Percentiles rank a stretch among this genome's conserved stretches.
phyloP scores from a whole-genome alignment of 2,888 invertebrate species.

The Mythimna lalbum region DNA sequence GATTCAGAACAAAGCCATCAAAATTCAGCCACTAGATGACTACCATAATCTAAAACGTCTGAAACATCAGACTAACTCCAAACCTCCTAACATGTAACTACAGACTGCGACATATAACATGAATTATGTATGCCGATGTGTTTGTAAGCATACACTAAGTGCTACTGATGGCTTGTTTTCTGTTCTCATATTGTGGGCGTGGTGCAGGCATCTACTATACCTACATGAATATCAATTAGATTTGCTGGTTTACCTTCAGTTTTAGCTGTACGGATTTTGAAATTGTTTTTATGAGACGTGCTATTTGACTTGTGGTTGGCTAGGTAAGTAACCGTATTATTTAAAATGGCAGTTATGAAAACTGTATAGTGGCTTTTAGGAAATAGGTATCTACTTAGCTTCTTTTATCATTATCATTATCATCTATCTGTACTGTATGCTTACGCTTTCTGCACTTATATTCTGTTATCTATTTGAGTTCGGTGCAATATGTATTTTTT shows the following conservation, averaged over 20 bases:
- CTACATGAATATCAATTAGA: conserved; percentile 47
- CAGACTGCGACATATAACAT: conserved; percentile 64
- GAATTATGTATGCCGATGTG: conserved; percentile 74
- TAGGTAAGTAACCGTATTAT: not conserved
- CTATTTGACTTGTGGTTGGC: not conserved
- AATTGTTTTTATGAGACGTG: conserved; percentile 24
- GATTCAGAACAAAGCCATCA: too few relatives aligned
- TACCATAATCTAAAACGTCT: not conserved
- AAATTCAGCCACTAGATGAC: too few relatives aligned
- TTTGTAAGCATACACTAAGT: conserved; percentile 78
- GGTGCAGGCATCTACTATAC: conserved; percentile 41
- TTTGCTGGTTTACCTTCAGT: conserved; percentile 34
- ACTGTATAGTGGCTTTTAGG: too few relatives aligned
- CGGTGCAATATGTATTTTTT: too few relatives aligned
- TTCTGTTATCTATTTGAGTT: too few relatives aligned
- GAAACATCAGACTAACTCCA: conserved; percentile 9
- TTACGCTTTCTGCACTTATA: too few relatives aligned
- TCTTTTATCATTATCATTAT: too few relatives aligned
- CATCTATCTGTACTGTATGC: too few relatives aligned
- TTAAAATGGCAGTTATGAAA: not conserved
- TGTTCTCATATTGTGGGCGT: conserved; percentile 71
- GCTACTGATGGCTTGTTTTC: conserved; percentile 78
- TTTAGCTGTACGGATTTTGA: conserved; percentile 11
- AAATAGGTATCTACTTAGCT: too few relatives aligned
- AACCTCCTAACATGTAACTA: conserved; percentile 16